Percentiles rank a stretch among this genome's conserved stretches.
Conservation (phyloP, 2,888 invertebrate genomes). For the Sthenelais limicola region DNA sequence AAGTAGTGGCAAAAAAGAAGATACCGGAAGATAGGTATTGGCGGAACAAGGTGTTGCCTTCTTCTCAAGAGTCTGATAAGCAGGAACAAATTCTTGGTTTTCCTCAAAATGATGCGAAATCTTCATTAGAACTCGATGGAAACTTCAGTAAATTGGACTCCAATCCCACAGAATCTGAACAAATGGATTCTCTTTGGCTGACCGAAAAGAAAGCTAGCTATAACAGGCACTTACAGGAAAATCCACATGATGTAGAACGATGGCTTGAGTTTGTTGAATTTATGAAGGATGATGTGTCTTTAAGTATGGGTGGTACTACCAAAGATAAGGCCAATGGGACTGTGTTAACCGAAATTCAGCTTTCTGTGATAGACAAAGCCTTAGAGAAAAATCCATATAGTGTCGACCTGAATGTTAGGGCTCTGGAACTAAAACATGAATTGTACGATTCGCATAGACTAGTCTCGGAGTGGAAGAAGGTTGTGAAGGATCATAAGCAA, state of each 20-base stretch:
- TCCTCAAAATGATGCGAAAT: too few relatives aligned
- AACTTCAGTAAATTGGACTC: too few relatives aligned
- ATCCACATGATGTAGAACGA: conserved; percentile 66
- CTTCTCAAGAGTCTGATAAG: too few relatives aligned
- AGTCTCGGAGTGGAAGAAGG: conserved; percentile 69
- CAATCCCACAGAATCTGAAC: too few relatives aligned
- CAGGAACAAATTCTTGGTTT: too few relatives aligned
- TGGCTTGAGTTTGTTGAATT: conserved; percentile 74
- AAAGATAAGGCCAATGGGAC: conserved; percentile 17
- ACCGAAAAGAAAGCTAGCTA: conserved; percentile 55
- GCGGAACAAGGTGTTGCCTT: too few relatives aligned
- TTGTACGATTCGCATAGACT: conserved; percentile 66
- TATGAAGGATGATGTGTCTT: conserved; percentile 65
- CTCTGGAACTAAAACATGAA: conserved; percentile 67
- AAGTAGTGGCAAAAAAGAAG: too few relatives aligned
- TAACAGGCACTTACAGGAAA: conserved; percentile 67
- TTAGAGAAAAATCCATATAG: conserved; percentile 69
- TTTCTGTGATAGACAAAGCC: conserved; percentile 72
- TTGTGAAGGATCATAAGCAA: conserved; percentile 71
- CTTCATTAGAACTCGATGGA: too few relatives aligned
- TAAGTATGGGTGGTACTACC: conserved; percentile 9
- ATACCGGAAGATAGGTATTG: too few relatives aligned
- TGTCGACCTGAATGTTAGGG: conserved; percentile 67
- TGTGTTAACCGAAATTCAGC: conserved; percentile 70
- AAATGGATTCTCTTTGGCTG: too few relatives aligned